Evolutionary conservation across 64 coral and sea anemone genomes (phyloP), one percentile per base, ranked within the genome.

Genomic region (Platygyra sinensis): DNA sequence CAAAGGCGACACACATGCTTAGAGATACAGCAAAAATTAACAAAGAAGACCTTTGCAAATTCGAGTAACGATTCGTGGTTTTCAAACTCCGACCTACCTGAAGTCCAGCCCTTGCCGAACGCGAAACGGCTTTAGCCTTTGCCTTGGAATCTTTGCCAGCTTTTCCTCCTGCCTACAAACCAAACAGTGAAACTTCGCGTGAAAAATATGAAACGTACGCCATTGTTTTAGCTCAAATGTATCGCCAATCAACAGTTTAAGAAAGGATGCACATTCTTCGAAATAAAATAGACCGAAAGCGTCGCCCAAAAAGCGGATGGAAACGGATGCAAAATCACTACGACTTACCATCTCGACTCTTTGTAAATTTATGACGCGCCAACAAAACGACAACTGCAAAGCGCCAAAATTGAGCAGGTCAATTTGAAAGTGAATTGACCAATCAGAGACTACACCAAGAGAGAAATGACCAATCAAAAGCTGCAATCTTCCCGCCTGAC

Each of bases 71-170:
- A 19, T 9, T 59, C 24, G n/a, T 10, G 18, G 18, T 2, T 19
- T 38, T 18, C 16, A 81, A 83, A 74, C n/a, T 25, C 39, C 52
- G 20, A 46, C 77, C 19, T 93, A 99, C 97, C 85, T 99, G 97
- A 29, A 99, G 88, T 87, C 97, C 97, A 50, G 97, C 97, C 60
- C 97, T 94, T 51, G 97, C 97, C 77, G 97, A 99, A 82, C 97
- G 87, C 12, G 94, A 99, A 88, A 99, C 97, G 62, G 97, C 97
- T 79, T 99, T 99, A 14, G 97, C 97, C 94, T 99, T 99, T 90
- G 97, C 94, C 92, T 99, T 99, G 18, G 97, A 99, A 90, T 99
- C 97, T 91, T 99, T 99, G 36, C 97, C 97, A 76, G 97, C 97
- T 95, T 99, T 99, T 80, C 97, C 97, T 89, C 97, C 97, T 84